A percentile compares a stretch with the other conserved stretches of the same genome.
These are phyloP conservation scores for Tetrapedia diversipes DNA, from an alignment of 2,888 invertebrate species.

Conservation along the genomic window DNA sequence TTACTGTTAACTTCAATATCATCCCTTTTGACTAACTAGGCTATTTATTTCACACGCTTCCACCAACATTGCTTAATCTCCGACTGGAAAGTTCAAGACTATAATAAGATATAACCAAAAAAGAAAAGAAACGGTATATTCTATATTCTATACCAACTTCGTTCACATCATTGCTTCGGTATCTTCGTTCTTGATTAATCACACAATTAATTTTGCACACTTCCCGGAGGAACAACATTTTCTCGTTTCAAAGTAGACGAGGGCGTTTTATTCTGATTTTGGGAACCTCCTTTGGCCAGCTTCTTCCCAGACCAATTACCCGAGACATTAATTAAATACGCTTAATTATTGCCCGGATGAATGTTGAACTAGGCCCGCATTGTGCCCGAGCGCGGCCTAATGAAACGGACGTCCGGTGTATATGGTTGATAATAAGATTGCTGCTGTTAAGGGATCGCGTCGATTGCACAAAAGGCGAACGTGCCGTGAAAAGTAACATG, in stretches of 20 bases:
- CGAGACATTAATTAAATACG: conserved; percentile 41
- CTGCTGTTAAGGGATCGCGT: conserved; percentile 46
- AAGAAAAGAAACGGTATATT: background rate
- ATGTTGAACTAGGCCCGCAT: conserved; percentile 26
- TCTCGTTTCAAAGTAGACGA: conserved; percentile 5
- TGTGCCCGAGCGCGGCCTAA: conserved; percentile 31
- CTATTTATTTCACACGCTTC: no score
- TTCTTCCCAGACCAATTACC: conserved; percentile 24
- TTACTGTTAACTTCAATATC: no score
- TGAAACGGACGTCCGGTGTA: conserved; percentile 56
- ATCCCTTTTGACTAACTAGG: no score
- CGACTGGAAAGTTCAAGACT: no score
- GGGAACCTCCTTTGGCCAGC: conserved; percentile 25
- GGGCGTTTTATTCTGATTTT: conserved; percentile 32
- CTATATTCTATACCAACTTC: background rate
- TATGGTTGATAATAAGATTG: conserved; percentile 54
- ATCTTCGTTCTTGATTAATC: background rate
- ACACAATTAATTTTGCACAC: background rate
- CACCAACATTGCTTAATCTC: no score
- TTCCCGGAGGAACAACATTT: background rate
- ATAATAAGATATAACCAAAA: no score
- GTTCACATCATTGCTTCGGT: background rate
- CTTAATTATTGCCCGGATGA: conserved; percentile 37
- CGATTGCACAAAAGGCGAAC: conserved; percentile 53
- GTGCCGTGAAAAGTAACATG: conserved; percentile 43